These are phyloP conservation scores for Spodoptera littoralis DNA, from an alignment of 2,888 invertebrate genomes.

Conservation along the genomic window DNA sequence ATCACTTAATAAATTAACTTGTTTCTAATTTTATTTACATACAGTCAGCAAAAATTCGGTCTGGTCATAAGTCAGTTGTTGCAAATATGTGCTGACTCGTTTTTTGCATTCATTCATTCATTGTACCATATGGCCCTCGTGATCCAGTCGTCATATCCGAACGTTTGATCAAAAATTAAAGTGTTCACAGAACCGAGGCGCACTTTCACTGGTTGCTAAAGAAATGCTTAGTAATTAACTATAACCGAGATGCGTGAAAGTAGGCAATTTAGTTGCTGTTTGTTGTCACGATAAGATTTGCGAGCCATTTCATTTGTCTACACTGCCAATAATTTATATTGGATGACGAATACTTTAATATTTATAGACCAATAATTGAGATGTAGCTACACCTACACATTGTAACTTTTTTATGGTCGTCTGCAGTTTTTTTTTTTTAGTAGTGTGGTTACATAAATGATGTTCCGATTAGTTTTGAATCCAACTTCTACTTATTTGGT, in stretches of 20 bases:
- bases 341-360: constrained; percentile 34
- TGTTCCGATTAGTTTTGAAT: no score
- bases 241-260: constrained; percentile 72
- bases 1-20: no score
- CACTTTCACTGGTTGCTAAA: constrained; percentile 73
- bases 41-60: no score
- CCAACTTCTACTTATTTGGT: no score
- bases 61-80: no score
- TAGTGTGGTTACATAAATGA: neutral
- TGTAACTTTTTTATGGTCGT: no score
- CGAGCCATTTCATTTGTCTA: constrained; percentile 49
- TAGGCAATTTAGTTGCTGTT: constrained; percentile 62
- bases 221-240: constrained; percentile 69
- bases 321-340: constrained; percentile 45
- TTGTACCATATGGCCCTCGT: constrained; percentile 1
- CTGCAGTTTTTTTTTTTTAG: no score
- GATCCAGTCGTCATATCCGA: constrained; percentile 15
- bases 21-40: no score
- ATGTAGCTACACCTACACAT: no score
- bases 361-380: no score
- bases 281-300: constrained; percentile 59
- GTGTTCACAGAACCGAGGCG: constrained; percentile 63
- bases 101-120: no score
- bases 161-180: constrained; percentile 62
- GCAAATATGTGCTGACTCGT: no score